phyloP scores from a whole-genome alignment of 2,113 vertebrate species.

The Argyrosomus japonicus region DNA sequence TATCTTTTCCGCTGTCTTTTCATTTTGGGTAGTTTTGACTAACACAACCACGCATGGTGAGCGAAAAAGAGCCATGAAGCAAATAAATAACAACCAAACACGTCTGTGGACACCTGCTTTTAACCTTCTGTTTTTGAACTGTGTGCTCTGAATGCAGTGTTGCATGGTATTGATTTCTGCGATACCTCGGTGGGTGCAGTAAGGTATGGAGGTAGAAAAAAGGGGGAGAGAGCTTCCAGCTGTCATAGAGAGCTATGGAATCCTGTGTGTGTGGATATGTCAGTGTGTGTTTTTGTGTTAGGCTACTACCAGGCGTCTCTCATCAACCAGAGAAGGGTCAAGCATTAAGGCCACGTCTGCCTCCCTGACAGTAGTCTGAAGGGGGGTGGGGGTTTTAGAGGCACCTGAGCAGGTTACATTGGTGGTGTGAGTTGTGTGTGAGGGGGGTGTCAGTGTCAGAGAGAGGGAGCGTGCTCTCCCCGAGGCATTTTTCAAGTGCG shows the following conservation, averaged over 20 bases:
- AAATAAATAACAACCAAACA: conserved; percentile 40
- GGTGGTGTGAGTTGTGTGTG: conserved; percentile 28
- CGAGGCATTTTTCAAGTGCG: conserved; percentile 79
- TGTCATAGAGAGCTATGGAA: conserved; percentile 61
- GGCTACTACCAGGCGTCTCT: conserved; percentile 48
- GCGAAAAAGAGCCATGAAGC: not conserved
- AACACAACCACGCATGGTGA: not conserved
- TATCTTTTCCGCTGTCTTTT: not conserved
- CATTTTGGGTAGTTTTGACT: not conserved
- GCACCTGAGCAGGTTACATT: conserved; percentile 44
- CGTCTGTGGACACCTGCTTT: conserved; percentile 20
- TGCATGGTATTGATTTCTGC: conserved; percentile 52
- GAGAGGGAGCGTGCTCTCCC: conserved; percentile 37
- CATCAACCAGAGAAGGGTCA: conserved; percentile 68
- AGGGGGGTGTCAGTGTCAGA: conserved; percentile 32
- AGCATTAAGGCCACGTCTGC: conserved; percentile 57
- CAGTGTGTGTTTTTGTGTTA: conserved; percentile 27
- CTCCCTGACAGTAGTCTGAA: conserved; percentile 59
- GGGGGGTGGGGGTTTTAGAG: conserved; percentile 6
- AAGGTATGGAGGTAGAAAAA: conserved; percentile 10
- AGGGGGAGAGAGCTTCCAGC: conserved; percentile 42
- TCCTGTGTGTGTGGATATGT: conserved; percentile 36
- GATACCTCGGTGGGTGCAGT: not conserved
- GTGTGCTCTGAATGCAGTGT: conserved; percentile 31
- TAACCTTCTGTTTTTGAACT: conserved; percentile 1